Evolutionary conservation across 2,888 invertebrate genomes (phyloP).

Genomic region (Antitype chi): DNA sequence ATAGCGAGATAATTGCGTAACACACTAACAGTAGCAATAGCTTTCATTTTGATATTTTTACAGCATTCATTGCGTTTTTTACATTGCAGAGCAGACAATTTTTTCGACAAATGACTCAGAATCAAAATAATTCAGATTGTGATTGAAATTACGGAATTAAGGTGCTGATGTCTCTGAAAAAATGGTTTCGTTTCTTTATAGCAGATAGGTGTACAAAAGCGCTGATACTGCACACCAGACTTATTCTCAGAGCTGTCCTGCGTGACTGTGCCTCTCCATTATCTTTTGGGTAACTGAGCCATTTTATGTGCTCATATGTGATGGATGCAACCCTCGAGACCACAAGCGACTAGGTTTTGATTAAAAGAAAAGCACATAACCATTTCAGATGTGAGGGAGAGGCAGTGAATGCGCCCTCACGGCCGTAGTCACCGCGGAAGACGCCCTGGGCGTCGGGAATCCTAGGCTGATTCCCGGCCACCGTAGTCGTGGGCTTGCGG

Average conservation of each 20-base stretch:
- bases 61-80: neutral
- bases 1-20: neutral
- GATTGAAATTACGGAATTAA: neutral
- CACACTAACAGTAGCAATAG: neutral
- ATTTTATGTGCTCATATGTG: neutral
- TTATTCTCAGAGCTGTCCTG: neutral
- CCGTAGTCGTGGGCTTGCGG: no score
- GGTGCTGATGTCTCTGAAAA: neutral
- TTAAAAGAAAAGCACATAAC: neutral
- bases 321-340: neutral
- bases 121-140: neutral
- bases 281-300: neutral
- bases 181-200: neutral
- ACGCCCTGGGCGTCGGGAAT: no score
- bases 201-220: neutral
- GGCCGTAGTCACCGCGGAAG: no score
- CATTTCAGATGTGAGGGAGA: no score
- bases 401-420: no score
- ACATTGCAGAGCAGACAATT: neutral
- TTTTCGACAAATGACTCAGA: neutral
- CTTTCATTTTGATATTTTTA: neutral
- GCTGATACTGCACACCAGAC: neutral
- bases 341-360: neutral
- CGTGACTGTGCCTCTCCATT: neutral
- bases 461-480: no score